These are phyloP conservation scores for Nycticebus coucang DNA, from an alignment of 2,113 vertebrate genomes.

Conservation along the genomic window DNA sequence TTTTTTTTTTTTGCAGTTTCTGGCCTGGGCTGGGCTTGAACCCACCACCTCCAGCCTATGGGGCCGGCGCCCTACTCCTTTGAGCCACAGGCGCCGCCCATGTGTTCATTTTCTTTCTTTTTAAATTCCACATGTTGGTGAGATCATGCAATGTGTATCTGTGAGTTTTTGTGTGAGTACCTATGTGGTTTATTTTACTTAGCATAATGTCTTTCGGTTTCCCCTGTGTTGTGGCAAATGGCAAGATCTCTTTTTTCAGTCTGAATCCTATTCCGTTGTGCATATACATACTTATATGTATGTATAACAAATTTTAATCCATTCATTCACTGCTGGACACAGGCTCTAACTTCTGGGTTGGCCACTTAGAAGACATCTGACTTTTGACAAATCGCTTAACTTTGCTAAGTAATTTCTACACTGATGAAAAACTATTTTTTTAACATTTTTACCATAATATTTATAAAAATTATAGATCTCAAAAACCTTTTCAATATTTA, in stretches of 20 bases:
- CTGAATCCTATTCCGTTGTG: no score
- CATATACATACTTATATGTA: no score
- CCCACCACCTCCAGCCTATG: no score
- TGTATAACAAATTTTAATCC: no score
- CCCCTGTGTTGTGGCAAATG: neutral
- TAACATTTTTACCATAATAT: neutral
- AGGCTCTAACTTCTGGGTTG: neutral
- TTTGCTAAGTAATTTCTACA: neutral
- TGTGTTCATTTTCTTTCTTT: neutral
- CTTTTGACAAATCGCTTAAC: neutral
- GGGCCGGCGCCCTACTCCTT: no score
- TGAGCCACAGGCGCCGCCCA: no score
- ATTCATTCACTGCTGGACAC: no score
- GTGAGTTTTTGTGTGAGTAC: no score
- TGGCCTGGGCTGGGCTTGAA: no score
- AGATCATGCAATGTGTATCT: neutral
- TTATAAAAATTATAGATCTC: neutral
- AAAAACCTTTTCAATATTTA: neutral
- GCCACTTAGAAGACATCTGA: neutral
- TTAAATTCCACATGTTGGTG: neutral
- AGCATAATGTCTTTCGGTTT: neutral
- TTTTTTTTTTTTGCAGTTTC: no score
- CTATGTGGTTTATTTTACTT: neutral
- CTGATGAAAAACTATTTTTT: neutral
- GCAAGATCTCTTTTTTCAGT: no score